phyloP scores from a whole-genome alignment of 2,888 invertebrate genomes.

The Plagiodera versicolora region DNA sequence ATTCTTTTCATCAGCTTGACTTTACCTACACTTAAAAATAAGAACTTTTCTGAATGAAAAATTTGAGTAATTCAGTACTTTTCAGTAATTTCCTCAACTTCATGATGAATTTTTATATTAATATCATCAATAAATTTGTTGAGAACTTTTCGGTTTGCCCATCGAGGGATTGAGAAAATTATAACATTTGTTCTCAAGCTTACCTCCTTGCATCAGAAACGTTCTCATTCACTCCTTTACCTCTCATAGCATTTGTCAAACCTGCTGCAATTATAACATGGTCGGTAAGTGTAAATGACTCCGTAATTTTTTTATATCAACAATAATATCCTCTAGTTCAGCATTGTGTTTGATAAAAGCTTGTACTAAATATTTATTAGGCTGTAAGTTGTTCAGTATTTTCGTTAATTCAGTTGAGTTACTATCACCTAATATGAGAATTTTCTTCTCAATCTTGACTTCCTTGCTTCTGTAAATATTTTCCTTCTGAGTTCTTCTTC shows the following conservation, averaged over 20 bases:
- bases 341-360: neutral
- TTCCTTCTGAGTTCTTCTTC: neutral
- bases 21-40: conserved; percentile 4
- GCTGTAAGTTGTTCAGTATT: neutral
- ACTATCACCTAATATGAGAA: neutral
- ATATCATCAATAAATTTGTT: conserved; percentile 6
- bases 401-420: neutral
- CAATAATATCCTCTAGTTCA: neutral
- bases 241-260: conserved; percentile 11
- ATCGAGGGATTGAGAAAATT: neutral
- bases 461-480: neutral
- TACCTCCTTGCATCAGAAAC: neutral
- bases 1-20: conserved; percentile 3
- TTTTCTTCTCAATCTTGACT: neutral
- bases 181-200: neutral
- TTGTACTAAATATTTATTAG: neutral
- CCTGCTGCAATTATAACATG: neutral
- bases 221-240: neutral
- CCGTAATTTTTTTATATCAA: neutral
- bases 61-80: conserved; percentile 3
- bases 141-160: conserved; percentile 8
- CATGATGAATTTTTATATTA: conserved; percentile 2
- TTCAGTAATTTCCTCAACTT: conserved; percentile 1
- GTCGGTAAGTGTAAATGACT: neutral
- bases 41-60: conserved; percentile 5